These are phyloP conservation scores for Squalus acanthias DNA, from an alignment of 2,797 vertebrate genomes.

Conservation along the genomic window DNA sequence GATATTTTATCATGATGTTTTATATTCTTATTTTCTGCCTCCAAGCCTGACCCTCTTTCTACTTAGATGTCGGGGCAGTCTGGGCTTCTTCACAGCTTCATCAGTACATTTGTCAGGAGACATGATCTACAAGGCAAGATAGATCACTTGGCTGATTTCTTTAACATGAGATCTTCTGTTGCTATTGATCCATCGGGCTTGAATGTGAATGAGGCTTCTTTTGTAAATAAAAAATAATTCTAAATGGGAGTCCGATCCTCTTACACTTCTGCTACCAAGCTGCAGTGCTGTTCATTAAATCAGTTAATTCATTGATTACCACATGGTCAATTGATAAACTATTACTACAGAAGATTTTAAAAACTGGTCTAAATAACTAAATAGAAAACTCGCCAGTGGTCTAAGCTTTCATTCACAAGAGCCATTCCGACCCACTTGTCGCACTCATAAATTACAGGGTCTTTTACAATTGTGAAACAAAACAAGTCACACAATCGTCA, in stretches of 20 bases:
- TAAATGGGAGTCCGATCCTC: background rate
- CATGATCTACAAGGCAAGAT: constrained; percentile 2
- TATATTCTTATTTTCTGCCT: background rate
- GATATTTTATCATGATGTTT: background rate
- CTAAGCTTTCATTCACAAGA: background rate
- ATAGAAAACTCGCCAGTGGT: background rate
- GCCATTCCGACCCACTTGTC: background rate
- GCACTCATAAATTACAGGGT: background rate
- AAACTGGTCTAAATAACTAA: background rate
- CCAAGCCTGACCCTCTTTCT: background rate
- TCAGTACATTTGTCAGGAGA: background rate
- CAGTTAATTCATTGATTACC: background rate
- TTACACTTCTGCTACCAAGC: background rate
- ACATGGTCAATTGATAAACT: background rate
- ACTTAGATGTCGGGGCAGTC: background rate
- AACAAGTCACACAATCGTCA: background rate
- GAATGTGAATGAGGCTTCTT: background rate
- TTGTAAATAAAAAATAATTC: background rate
- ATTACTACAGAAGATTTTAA: background rate
- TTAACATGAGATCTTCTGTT: background rate
- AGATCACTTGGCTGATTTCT: background rate
- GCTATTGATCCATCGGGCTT: background rate
- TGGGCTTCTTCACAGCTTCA: background rate
- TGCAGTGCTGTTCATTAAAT: background rate
- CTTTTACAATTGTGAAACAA: background rate